Conservation (phyloP, 2,113 vertebrate species). For the Atractosteus spatula region DNA sequence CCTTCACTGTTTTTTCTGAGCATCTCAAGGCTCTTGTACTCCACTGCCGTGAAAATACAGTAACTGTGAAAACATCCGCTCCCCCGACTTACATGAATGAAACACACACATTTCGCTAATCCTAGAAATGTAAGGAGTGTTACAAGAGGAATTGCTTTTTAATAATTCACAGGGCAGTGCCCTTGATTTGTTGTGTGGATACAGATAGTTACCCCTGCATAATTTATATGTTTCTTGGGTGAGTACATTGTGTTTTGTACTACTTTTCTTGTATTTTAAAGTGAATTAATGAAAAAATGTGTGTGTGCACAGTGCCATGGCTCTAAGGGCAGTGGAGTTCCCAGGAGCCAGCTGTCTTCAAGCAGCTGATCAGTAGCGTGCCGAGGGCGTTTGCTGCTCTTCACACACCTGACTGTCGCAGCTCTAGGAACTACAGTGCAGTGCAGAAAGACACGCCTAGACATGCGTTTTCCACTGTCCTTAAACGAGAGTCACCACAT, state of each 20-base stretch:
- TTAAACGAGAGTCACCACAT: no score
- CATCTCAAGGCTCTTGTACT: no score
- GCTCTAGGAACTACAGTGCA: no score
- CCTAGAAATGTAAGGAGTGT: conserved; percentile 30
- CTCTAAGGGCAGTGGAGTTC: neutral
- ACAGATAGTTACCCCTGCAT: conserved; percentile 55
- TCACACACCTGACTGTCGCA: neutral
- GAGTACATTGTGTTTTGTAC: conserved; percentile 14
- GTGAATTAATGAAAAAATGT: conserved; percentile 1
- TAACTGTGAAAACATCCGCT: no score
- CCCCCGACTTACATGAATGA: neutral
- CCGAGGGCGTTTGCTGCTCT: neutral
- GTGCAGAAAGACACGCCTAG: no score
- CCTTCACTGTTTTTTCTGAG: no score
- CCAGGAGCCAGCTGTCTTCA: neutral
- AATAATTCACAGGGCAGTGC: conserved; percentile 52
- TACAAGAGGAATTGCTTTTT: conserved; percentile 55
- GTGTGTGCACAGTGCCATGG: neutral
- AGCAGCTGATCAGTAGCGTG: neutral
- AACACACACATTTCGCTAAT: neutral
- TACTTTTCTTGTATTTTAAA: conserved; percentile 4
- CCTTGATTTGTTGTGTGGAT: conserved; percentile 58
- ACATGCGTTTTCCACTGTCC: no score
- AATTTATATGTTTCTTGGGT: conserved; percentile 51
- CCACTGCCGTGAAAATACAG: no score